phyloP scores from a whole-genome alignment of 2,113 vertebrate genomes.

The Asarcornis scutulata region DNA sequence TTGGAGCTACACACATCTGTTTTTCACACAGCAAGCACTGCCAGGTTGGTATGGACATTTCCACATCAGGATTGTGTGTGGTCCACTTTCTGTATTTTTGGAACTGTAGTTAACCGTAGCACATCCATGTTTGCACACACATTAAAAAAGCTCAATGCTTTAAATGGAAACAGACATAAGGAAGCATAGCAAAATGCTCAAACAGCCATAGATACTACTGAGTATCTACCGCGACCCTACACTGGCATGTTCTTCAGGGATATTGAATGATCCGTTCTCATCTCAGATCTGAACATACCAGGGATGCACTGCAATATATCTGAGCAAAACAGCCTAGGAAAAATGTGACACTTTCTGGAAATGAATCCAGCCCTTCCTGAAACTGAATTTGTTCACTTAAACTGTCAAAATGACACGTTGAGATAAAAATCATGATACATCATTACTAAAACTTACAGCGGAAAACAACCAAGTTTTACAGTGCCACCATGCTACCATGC shows the following conservation, averaged over 20 bases:
- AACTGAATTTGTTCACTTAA: neutral
- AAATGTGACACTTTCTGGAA: neutral
- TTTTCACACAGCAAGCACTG: neutral
- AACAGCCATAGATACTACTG: neutral
- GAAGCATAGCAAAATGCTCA: neutral
- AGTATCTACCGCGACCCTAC: neutral
- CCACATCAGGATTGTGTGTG: neutral
- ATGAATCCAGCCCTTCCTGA: neutral
- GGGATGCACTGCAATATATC: neutral
- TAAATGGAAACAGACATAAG: neutral
- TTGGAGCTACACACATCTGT: neutral
- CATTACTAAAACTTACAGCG: neutral
- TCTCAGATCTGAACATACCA: neutral
- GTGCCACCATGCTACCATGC: neutral
- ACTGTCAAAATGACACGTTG: neutral
- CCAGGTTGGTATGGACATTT: neutral
- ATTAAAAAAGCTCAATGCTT: neutral
- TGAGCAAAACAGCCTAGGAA: neutral
- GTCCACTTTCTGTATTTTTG: neutral
- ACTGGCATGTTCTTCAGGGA: neutral
- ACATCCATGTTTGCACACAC: neutral
- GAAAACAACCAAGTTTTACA: neutral
- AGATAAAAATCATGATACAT: neutral
- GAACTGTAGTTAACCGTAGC: neutral
- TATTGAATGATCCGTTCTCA: neutral